Evolutionary conservation across 2,888 invertebrate species (phyloP), one percentile per base, ranked within the genome.

Genomic region (Harmothoe impar): DNA sequence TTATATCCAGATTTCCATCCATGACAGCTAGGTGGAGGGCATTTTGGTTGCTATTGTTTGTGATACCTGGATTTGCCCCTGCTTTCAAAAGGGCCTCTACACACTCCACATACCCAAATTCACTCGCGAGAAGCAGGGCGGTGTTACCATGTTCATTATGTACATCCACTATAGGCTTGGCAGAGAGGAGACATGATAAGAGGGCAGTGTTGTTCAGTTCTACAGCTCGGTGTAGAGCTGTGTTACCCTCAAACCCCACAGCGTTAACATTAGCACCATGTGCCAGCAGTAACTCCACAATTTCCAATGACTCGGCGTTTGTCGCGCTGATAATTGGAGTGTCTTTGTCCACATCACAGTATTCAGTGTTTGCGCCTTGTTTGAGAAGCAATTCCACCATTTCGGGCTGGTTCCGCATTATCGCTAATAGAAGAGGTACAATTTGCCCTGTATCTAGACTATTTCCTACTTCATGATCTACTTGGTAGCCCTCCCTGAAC

Each of bases 271-370:
- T 77, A 12, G 77, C 78, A 0, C 78, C 77, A 33, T 31, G 20
- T 25, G 25, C 51, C 10, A 52, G n/a, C n/a, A 52, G 31, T 54
- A 90, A 35, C 35, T 62, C 51, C 25, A 78, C 90, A n/a, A 91
- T 78, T 17, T 29, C 62, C 62, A 51, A 25, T 31, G 43, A 33
- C 72, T 89, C 90, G n/a, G 77, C 78, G 25, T 62, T 43, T 72
- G 89, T 51, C 0, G 91, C 91, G 17, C 56, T 89, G n/a, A 91
- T 91, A 17, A 91, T 54, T 33, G 91, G 89, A 54, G 90, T 90
- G 89, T 91, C 89, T 23, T 86, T 86, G 88, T 90, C 89, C n/a
- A 62, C 68, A 62, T 90, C 89, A 62, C 51, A 62, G 33, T 54
- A 77, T 25, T 91, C 89, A 3, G 68, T n/a, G 23, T 91, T 62